phyloP scores from a whole-genome alignment of 2,888 invertebrate species.

The Mimas tiliae region DNA sequence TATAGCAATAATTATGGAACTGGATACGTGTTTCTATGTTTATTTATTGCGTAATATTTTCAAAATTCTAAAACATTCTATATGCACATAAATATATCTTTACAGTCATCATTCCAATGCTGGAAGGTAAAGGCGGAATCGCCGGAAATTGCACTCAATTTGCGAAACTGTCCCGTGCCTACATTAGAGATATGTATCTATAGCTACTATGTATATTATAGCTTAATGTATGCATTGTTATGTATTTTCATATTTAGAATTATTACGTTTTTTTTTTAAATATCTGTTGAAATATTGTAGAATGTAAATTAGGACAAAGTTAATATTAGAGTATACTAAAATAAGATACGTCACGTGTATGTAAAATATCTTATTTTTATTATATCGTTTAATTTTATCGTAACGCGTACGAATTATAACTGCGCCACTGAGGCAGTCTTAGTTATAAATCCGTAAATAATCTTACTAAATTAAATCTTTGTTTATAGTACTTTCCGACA shows the following conservation, averaged over 20 bases:
- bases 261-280: neutral
- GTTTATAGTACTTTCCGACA: too few relatives aligned
- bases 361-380: too few relatives aligned
- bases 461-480: too few relatives aligned
- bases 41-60: neutral
- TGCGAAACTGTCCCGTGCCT: constrained; percentile 54
- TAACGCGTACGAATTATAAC: too few relatives aligned
- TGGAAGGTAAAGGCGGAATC: constrained; percentile 49
- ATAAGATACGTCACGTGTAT: too few relatives aligned
- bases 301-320: neutral
- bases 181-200: constrained; percentile 46
- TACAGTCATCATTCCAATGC: constrained; percentile 44
- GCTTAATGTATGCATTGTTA: neutral
- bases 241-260: neutral
- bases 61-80: neutral
- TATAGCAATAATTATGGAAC: too few relatives aligned
- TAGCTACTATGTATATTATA: constrained; percentile 21
- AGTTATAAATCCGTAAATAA: too few relatives aligned
- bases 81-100: neutral
- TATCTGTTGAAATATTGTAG: neutral
- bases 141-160: constrained; percentile 65
- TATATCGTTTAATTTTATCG: too few relatives aligned
- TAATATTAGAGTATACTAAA: too few relatives aligned
- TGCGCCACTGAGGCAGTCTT: too few relatives aligned
- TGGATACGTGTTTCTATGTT: too few relatives aligned